Base-by-base conservation (phyloP, 2,888 invertebrate species). In the Trachelus stipa region DNA sequence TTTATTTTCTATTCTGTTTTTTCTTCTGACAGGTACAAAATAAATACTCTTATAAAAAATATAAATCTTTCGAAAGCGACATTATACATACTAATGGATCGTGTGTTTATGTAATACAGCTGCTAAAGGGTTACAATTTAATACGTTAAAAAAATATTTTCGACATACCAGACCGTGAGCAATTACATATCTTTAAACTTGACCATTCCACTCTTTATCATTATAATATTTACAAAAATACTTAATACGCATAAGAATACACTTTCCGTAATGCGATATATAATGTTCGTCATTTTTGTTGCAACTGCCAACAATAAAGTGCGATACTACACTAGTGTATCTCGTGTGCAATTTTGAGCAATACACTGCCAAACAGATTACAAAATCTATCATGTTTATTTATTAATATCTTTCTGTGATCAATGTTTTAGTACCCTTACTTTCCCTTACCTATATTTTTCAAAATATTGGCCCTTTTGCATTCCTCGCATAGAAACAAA, bases 21-120 rank as follows among this genome's bases (percentile, higher is more conserved):
- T 76, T 79, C 79, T 79, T 80, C 78, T 73, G 73, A 79, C 79
- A 77, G 84, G 81, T 86, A 89, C 81, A 86, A 85, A 88, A 86
- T 88, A 88, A 88, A 89, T 88, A 88, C 77, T 86, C 86, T 88
- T 90, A 88, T 87, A 89, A 89, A 87, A 90, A 90, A 90, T 90
- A 90, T 87, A 88, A 87, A 88, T 86, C 82, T 83, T 83, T 71
- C 12, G 12, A 71, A 69, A 71, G 71, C 12, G 31, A 71, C 31
- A 33, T 12, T 34, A 71, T 12, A 71, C 56, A 56, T 56, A 56
- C 23, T 23, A 31, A 71, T 31, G 71, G 71, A 34, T 12, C 71
- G 33, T 71, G 56, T 56, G 56, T 56, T 23, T 23, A 23, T 56
- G 56, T 56, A 56, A 56, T 56, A 56, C 23, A 56, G 56, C 6